Base-by-base conservation (phyloP, 2,888 invertebrate species). In the Apamea sordens region DNA sequence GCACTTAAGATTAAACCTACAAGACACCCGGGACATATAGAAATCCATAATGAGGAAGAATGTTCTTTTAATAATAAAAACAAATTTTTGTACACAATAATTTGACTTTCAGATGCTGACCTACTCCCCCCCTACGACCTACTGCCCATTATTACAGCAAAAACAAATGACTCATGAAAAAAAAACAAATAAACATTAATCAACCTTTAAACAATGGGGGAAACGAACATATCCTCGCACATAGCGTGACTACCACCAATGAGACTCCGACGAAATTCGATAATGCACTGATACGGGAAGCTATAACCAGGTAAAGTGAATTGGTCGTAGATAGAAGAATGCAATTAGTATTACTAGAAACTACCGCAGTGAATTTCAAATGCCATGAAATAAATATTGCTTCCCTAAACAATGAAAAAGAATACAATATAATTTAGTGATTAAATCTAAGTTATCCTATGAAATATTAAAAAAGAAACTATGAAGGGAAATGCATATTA, bases 241-340 rank as follows among this genome's bases (percentile, higher is more conserved):
- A 80, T 85, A 50, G 88, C 89, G 87, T 89, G 89, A 87, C 83
- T 78, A 2, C 53, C 21, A 15, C 50, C 79, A 53, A 80, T 89
- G 56, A 79, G 68, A 50, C 50, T 64, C 15, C 63, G 53, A 63
- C 70, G 72, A 76, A 77, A 86, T 80, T 76, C 75, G 61, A 79
- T 89, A 80, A 74, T 36, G 71, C 71, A 41, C 83, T 77, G 82
- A 86, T 84, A 88, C 41, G 77, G 69, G 78, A 76, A 78, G 72
- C 77, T 32, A 71, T 80, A 86, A 86, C 44, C 44, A 32, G 72
- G 63, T 65, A 50, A 82, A 83, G 53, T 77, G 65, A 84, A 84
- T 82, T 78, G 80, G 78, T 47, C 0, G 28, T 63, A 50, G 64
- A 80, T 77, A 80, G 84, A 77, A 70, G 0, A 80, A 81, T 72